Percentiles rank a stretch among this genome's conserved stretches.
Conservation (phyloP, 2,797 vertebrate species). For the Gobio occitaniae region DNA sequence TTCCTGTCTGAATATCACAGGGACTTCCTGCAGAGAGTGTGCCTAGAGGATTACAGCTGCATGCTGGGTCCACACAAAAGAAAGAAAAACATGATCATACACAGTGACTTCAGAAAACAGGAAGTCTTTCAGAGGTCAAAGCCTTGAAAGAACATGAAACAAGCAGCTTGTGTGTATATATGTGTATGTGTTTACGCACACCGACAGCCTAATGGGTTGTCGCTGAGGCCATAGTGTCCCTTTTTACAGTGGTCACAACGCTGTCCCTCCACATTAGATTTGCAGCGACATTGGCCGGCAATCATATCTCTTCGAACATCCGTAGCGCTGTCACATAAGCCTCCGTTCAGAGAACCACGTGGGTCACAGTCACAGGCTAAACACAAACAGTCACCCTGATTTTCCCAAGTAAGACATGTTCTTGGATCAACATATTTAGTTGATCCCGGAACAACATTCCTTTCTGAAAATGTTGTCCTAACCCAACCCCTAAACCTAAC, state of each 20-base stretch:
- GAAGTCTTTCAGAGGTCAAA: constrained; percentile 34
- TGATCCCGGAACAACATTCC: too few species aligned
- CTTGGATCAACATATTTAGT: neutral
- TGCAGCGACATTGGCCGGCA: constrained; percentile 95
- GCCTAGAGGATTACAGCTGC: constrained; percentile 89
- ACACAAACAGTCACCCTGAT: neutral
- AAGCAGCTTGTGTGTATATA: constrained; percentile 3
- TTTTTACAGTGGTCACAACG: constrained; percentile 92
- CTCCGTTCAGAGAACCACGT: constrained; percentile 86
- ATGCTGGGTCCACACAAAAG: constrained; percentile 78
- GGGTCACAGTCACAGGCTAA: constrained; percentile 93
- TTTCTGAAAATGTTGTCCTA: too few species aligned
- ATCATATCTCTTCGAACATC: constrained; percentile 88
- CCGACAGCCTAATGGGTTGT: constrained; percentile 87
- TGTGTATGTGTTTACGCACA: constrained; percentile 76
- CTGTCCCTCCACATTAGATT: constrained; percentile 90
- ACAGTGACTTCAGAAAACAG: constrained; percentile 42
- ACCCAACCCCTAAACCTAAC: too few species aligned
- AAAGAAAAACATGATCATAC: constrained; percentile 41
- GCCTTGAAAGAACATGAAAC: neutral
- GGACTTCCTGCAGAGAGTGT: constrained; percentile 87
- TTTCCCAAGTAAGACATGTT: neutral
- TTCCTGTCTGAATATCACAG: constrained; percentile 87
- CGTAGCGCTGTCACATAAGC: constrained; percentile 88
- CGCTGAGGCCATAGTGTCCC: constrained; percentile 87